A percentile compares a stretch with the other conserved stretches of the same genome.
phyloP scores from a whole-genome alignment of 2,113 vertebrate genomes.

The Zonotrichia leucophrys region DNA sequence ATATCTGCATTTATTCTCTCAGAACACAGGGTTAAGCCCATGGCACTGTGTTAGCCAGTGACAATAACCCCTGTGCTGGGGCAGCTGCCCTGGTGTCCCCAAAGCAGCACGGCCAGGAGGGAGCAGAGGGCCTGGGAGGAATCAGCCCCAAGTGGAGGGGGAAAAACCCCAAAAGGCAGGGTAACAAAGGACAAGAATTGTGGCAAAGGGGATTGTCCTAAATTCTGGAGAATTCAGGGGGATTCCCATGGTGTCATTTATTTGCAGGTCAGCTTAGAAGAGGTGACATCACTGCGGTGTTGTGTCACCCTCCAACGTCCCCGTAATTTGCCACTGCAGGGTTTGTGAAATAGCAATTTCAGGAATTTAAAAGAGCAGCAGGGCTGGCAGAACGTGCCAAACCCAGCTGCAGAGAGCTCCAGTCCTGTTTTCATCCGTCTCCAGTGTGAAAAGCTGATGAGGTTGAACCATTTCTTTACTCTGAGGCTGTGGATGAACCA shows the following conservation, averaged over 20 bases:
- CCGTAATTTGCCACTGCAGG: neutral
- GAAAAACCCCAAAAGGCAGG: neutral
- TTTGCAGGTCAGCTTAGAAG: neutral
- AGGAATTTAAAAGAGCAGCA: neutral
- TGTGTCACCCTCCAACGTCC: neutral
- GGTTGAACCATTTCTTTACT: neutral
- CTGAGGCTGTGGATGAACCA: neutral
- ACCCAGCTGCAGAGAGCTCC: neutral
- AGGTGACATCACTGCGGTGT: neutral
- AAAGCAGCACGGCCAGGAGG: neutral
- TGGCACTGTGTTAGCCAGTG: rapidly evolving
- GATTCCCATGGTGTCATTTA: slow-evolving; percentile 14
- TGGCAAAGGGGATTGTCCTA: neutral
- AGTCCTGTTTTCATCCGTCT: neutral
- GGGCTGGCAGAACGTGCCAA: neutral
- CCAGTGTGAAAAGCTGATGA: neutral
- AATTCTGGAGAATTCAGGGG: slow-evolving; percentile 16
- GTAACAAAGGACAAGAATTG: neutral
- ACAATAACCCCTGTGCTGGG: neutral
- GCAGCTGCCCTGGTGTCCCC: neutral
- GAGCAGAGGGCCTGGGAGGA: neutral
- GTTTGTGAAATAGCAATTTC: slow-evolving; percentile 31
- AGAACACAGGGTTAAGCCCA: neutral
- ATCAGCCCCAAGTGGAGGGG: neutral
- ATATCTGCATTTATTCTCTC: neutral